Conservation (phyloP, 2,888 invertebrate genomes). For the Lepidochrysops patricia region DNA sequence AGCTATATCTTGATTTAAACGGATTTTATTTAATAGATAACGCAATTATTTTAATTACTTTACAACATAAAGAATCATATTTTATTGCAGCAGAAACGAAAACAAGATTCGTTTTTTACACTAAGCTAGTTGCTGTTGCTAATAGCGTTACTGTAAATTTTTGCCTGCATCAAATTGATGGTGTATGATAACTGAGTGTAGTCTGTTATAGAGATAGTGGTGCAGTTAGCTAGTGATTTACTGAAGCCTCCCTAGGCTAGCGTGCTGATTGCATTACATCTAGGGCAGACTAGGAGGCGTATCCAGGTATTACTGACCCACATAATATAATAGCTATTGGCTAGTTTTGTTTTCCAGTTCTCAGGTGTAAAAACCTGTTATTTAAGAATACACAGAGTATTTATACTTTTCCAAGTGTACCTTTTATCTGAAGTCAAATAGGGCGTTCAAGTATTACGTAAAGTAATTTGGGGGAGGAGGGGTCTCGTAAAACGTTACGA, state of each 20-base stretch:
- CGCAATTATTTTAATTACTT: not conserved
- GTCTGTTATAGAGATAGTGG: not conserved
- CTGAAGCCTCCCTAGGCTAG: not conserved
- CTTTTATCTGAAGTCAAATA: too few species aligned
- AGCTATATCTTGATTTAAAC: not conserved
- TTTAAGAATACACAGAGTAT: too few species aligned
- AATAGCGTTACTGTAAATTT: not conserved
- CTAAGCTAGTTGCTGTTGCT: not conserved
- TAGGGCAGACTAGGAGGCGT: not conserved
- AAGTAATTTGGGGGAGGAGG: too few species aligned
- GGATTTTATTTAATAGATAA: not conserved
- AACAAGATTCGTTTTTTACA: not conserved
- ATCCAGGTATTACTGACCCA: not conserved
- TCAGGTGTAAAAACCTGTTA: too few species aligned
- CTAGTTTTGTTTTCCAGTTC: too few species aligned
- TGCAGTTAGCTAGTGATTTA: constrained; percentile 5
- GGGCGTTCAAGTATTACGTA: too few species aligned
- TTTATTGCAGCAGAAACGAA: not conserved
- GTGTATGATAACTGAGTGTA: not conserved
- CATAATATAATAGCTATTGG: too few species aligned
- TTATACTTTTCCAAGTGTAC: too few species aligned
- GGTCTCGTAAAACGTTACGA: too few species aligned
- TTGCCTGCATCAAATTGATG: not conserved
- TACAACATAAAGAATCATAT: not conserved
- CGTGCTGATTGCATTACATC: constrained; percentile 1